Evolutionary conservation across 2,888 invertebrate genomes (phyloP).

Genomic region (Camptogramma bilineatum): DNA sequence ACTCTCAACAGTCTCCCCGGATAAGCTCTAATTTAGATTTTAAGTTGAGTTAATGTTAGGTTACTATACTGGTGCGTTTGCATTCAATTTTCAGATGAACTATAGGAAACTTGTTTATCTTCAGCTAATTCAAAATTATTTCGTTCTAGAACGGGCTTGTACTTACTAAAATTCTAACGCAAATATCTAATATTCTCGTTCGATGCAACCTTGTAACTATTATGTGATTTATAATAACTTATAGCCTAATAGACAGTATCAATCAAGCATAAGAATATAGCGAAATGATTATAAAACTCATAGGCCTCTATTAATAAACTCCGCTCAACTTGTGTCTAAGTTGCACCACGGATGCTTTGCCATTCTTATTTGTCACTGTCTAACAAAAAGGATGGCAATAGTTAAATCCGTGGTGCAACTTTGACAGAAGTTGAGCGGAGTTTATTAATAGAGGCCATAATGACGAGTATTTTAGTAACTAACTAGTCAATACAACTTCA

Average conservation of each 20-base stretch:
- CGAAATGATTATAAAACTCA: background rate
- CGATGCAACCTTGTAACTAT: background rate
- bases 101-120: too few relatives aligned
- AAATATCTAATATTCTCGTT: background rate
- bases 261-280: background rate
- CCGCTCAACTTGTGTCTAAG: too few relatives aligned
- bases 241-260: background rate
- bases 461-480: background rate
- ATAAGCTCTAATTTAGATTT: constrained; percentile 31
- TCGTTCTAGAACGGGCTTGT: background rate
- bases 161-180: background rate
- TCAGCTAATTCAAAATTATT: background rate
- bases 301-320: too few relatives aligned
- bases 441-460: too few relatives aligned
- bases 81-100: background rate
- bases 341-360: too few relatives aligned
- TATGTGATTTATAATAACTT: background rate
- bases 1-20: constrained; percentile 22
- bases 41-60: constrained; percentile 2
- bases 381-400: too few relatives aligned
- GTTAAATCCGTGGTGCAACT: too few relatives aligned
- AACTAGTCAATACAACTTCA: background rate
- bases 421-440: too few relatives aligned
- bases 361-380: too few relatives aligned
- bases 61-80: background rate